Conservation (phyloP, 2,797 vertebrate genomes). For the Spheniscus humboldti region DNA sequence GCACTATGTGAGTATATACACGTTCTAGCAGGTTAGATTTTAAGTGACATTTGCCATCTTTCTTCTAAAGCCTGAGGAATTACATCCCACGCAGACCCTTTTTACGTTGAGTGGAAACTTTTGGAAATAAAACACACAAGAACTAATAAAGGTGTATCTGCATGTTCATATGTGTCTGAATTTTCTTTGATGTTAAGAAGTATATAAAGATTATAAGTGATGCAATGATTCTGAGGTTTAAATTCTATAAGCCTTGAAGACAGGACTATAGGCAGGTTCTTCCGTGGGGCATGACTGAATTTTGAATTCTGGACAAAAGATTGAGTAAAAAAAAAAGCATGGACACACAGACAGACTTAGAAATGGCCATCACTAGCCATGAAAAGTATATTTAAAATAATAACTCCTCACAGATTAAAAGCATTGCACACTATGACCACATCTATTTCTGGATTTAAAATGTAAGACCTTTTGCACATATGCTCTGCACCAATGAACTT, state of each 20-base stretch:
- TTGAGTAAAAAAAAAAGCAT: neutral
- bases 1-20: neutral
- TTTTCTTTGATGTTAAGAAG: neutral
- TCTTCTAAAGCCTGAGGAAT: neutral
- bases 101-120: neutral
- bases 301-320: neutral
- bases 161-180: neutral
- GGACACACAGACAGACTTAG: neutral
- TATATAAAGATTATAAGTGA: neutral
- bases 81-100: neutral
- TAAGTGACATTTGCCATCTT: neutral
- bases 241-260: neutral
- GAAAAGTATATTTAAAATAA: neutral
- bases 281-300: neutral
- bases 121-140: neutral
- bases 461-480: neutral
- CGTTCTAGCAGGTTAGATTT: neutral
- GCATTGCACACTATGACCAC: too few species aligned
- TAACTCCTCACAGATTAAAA: neutral
- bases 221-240: neutral
- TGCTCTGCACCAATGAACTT: neutral
- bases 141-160: neutral
- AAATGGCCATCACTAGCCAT: neutral
- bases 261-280: neutral
- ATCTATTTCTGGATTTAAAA: neutral